Conservation (phyloP, 1,140 invertebrate genomes). For the Drepana arcuata region DNA sequence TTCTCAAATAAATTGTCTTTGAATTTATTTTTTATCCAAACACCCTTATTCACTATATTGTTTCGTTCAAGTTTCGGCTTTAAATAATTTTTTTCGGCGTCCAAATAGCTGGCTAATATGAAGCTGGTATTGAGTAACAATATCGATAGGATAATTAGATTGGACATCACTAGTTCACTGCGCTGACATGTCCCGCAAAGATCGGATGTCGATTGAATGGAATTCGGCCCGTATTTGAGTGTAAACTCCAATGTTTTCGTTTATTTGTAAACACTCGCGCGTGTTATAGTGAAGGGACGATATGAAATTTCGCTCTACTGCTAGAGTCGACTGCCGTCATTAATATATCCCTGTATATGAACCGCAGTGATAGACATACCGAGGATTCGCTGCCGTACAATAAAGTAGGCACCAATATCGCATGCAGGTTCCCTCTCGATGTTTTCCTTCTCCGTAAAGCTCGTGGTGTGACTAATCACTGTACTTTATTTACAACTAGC, state of each 20-base stretch:
- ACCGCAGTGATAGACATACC: too few species aligned
- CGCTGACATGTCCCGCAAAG: too few species aligned
- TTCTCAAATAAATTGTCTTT: constrained; percentile 14
- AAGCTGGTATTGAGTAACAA: background rate
- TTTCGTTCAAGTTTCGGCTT: constrained; percentile 43
- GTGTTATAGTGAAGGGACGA: too few species aligned
- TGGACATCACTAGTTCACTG: background rate
- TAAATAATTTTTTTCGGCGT: constrained; percentile 22
- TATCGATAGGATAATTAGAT: background rate
- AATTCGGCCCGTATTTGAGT: background rate
- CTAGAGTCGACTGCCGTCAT: too few species aligned
- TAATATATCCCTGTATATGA: too few species aligned
- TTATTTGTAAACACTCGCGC: background rate
- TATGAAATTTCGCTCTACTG: too few species aligned
- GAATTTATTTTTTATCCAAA: constrained; percentile 31
- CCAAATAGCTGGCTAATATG: constrained; percentile 21
- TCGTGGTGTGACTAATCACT: too few species aligned
- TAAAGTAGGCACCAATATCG: too few species aligned
- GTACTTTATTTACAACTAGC: too few species aligned
- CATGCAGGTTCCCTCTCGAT: too few species aligned
- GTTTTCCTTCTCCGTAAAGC: too few species aligned
- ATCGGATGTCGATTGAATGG: background rate
- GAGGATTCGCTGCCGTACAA: too few species aligned
- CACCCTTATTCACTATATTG: constrained; percentile 47
- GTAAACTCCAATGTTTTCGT: background rate